phyloP scores from a whole-genome alignment of 2,797 vertebrate species.

The Tapera naevia region DNA sequence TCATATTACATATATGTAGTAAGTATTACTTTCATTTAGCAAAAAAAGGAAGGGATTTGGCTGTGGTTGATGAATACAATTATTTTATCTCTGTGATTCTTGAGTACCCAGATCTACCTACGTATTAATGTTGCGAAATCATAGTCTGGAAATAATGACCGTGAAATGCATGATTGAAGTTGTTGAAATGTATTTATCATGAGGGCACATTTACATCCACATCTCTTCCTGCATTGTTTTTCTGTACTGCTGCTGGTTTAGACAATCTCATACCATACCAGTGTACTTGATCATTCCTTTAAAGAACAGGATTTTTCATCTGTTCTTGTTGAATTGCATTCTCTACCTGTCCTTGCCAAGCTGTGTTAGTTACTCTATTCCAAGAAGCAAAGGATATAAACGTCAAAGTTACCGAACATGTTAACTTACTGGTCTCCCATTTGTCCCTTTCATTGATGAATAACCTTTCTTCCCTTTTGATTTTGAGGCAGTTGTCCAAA shows the following conservation, averaged over 20 bases:
- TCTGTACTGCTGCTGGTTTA: neutral
- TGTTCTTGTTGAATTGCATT: neutral
- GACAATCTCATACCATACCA: neutral
- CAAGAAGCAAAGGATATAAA: neutral
- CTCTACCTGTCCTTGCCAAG: neutral
- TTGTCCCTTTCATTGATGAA: neutral
- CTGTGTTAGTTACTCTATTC: neutral
- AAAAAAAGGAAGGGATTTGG: neutral
- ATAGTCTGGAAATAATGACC: neutral
- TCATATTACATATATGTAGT: neutral
- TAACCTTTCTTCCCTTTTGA: neutral
- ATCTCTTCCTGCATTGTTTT: neutral
- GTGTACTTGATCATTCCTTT: neutral
- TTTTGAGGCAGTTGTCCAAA: neutral
- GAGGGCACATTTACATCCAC: neutral
- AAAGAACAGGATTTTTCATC: neutral
- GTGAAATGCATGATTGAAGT: neutral
- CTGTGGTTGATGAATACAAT: neutral
- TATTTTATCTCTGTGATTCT: neutral
- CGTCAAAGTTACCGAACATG: neutral
- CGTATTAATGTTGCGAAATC: neutral
- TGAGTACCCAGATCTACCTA: neutral
- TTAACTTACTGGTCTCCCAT: neutral
- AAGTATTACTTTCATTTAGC: neutral
- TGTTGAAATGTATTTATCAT: neutral